Percentiles rank a stretch among this genome's conserved stretches.
Evolutionary conservation across 2,888 invertebrate genomes (phyloP).

Genomic region (Agrilus cyanescens): DNA sequence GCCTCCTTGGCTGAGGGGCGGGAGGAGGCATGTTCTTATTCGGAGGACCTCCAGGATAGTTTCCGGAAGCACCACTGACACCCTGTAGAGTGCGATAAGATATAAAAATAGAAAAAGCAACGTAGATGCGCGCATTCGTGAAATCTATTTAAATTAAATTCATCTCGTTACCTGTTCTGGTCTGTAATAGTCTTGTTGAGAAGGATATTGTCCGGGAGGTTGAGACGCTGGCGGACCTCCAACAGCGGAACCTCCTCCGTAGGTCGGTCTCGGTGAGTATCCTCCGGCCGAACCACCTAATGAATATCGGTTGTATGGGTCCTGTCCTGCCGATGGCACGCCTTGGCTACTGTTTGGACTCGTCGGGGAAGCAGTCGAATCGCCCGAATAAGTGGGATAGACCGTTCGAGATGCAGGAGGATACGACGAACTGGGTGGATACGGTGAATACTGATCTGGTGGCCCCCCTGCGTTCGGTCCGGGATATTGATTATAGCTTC

Average conservation of each 20-base stretch:
- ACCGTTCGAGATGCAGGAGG: conserved; percentile 62
- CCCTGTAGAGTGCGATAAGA: conserved; percentile 26
- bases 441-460: conserved; percentile 47
- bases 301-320: conserved; percentile 33
- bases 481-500: conserved; percentile 56
- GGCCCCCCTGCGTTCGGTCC: conserved; percentile 43
- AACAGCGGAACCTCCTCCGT: conserved; percentile 24
- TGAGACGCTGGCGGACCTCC: conserved; percentile 32
- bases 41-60: conserved; percentile 35
- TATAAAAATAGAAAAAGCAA: conserved; percentile 7
- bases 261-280: conserved; percentile 32
- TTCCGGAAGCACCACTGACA: conserved; percentile 25
- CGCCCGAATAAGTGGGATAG: conserved; percentile 62
- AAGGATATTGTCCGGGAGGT: conserved; percentile 39
- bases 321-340: conserved; percentile 31
- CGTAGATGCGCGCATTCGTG: neutral
- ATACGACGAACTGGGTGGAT: conserved; percentile 38
- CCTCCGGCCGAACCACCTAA: conserved; percentile 23
- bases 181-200: conserved; percentile 45
- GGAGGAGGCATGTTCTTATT: conserved; percentile 52
- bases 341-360: conserved; percentile 19
- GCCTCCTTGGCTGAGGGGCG: conserved; percentile 60
- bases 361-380: conserved; percentile 23
- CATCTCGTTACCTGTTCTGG: conserved; percentile 31
- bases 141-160: neutral